Base-by-base conservation (phyloP, 2,888 invertebrate genomes). In the Pheosia tremula region DNA sequence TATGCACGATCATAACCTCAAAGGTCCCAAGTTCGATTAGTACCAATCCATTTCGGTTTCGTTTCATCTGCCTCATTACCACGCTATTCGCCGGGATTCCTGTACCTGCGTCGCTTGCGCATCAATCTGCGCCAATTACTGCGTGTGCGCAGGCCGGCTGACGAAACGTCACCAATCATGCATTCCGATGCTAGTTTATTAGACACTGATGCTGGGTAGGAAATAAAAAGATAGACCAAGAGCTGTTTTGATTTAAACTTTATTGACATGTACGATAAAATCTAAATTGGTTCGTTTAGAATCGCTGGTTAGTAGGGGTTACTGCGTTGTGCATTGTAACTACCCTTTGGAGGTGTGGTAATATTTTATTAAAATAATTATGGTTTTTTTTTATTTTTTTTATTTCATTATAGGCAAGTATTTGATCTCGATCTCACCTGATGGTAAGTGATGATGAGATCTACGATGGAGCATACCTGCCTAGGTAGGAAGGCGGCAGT, bases 81-180 rank as follows among this genome's bases (percentile, higher is more conserved):
- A 49, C 49, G 11, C 24, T 24, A 7, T 24, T 50, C 13, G 50
- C 24, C 50, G 24, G 24, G 50, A 50, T 24, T 50, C 50, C 24
- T 50, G 8, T 7, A 9, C 7, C 50, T 24, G 47, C 50, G 24
- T 13, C 24, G 50, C 50, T 4, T 24, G 50, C 50, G 50, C 50
- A 50, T 50, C 50, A 50, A 50, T 50, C 50, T 50, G 50, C 9
- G 50, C 50, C 50, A 50, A 50, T 50, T 50, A 50, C 50, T 50
- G 50, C 50, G 50, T 7, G 24, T 24, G 50, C 24, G 10, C 50
- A 47, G n/a, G 3, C 50, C 5, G 7, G 10, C 50, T 24, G 24
- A 24, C 50, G 50, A 24, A 50, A 50, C 50, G 50, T 50, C 50
- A 50, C 50, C 50, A 50, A 50, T 24, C 24, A 50, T 24, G 50